Percentiles rank a stretch among this genome's conserved stretches.
Evolutionary conservation across 2,113 vertebrate genomes (phyloP).

Genomic region (Poicephalus meyeri): DNA sequence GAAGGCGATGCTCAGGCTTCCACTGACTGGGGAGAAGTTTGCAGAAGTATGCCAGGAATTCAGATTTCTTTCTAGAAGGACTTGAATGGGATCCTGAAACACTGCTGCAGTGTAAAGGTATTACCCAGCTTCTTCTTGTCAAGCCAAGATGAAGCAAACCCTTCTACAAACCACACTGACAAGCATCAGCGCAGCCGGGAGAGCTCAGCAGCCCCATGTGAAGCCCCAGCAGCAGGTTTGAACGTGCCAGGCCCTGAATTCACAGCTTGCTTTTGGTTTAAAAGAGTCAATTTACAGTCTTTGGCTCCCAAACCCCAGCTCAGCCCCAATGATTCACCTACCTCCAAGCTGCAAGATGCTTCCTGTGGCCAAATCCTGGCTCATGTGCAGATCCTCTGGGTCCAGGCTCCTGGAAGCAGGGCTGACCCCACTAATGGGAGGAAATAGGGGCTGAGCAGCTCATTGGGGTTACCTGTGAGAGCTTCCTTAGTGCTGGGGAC

Average conservation of each 20-base stretch:
- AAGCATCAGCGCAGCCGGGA: accelerated
- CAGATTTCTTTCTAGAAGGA: neutral
- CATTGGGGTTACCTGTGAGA: neutral
- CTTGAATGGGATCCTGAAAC: conserved; percentile 6
- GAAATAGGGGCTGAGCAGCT: neutral
- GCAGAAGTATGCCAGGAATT: neutral
- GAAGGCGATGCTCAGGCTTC: neutral
- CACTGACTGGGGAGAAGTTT: neutral
- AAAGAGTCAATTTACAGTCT: neutral
- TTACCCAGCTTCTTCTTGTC: neutral
- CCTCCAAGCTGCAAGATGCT: neutral
- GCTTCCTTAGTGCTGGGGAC: accelerated
- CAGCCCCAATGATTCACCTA: accelerated
- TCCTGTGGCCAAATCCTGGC: accelerated
- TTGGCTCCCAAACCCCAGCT: neutral
- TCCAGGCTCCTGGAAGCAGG: neutral
- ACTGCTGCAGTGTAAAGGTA: neutral
- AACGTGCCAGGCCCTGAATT: accelerated
- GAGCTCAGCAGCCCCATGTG: accelerated
- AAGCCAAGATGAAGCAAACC: neutral
- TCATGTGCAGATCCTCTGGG: accelerated
- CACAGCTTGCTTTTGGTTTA: neutral
- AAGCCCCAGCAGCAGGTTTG: neutral
- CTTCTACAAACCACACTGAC: neutral
- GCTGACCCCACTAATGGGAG: neutral